Percentiles rank a stretch among this genome's conserved stretches.
Evolutionary conservation across 2,113 vertebrate genomes (phyloP).

Genomic region (Trichomycterus rosablanca): DNA sequence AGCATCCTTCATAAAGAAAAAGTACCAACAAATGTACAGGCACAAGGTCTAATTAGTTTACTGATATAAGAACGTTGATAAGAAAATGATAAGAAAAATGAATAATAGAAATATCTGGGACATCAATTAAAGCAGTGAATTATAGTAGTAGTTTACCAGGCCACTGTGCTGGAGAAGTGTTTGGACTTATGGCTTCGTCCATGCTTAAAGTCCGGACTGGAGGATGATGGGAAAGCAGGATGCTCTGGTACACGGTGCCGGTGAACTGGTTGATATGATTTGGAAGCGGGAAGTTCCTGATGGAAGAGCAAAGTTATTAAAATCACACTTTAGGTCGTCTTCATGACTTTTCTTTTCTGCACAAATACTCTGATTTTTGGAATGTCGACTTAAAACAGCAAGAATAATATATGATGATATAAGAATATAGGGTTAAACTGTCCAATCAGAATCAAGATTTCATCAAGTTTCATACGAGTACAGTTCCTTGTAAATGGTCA

Average conservation of each 20-base stretch:
- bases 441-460: too few relatives aligned
- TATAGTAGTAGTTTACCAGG: slow-evolving; percentile 74
- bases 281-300: slow-evolving; percentile 6
- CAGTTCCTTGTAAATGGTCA: too few relatives aligned
- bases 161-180: slow-evolving; percentile 91
- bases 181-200: slow-evolving; percentile 84
- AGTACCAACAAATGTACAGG: too few relatives aligned
- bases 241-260: slow-evolving; percentile 88
- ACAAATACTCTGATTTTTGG: too few relatives aligned
- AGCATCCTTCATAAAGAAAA: too few relatives aligned
- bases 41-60: too few relatives aligned
- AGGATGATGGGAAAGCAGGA: slow-evolving; percentile 78
- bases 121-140: not conserved
- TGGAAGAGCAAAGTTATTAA: not conserved
- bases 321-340: too few relatives aligned
- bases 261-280: slow-evolving; percentile 93
- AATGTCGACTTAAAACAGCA: too few relatives aligned
- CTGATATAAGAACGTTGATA: not conserved
- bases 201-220: slow-evolving; percentile 74
- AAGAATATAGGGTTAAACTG: too few relatives aligned
- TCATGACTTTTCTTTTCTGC: too few relatives aligned
- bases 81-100: not conserved
- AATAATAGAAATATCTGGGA: not conserved
- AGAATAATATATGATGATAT: too few relatives aligned
- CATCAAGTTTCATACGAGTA: too few relatives aligned